Evolutionary conservation across 23 tunicate genomes (phyloP).

Genomic region (Ascidia mentula): DNA sequence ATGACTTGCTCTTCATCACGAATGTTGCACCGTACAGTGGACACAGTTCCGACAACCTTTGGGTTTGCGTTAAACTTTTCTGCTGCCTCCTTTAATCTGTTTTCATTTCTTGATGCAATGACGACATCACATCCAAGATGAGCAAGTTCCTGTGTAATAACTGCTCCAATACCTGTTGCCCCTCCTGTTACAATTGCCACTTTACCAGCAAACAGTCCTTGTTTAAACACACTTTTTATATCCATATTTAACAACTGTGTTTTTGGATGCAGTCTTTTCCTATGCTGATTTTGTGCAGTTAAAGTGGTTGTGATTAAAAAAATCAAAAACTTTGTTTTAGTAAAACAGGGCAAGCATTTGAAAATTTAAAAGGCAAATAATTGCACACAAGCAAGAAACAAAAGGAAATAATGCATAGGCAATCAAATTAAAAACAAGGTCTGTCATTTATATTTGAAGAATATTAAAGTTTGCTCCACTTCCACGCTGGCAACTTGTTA

Average conservation of each 20-base stretch:
- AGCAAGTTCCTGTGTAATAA: constrained; percentile 79
- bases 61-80: constrained; percentile 44
- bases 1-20: constrained; percentile 74
- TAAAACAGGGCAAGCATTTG: too few species aligned
- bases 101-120: constrained; percentile 79
- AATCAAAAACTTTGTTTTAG: too few species aligned
- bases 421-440: too few species aligned
- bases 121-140: constrained; percentile 91
- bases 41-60: constrained; percentile 40
- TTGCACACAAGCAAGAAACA: too few species aligned
- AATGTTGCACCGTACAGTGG: constrained; percentile 72
- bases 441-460: not conserved
- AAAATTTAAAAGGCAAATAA: too few species aligned
- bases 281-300: too few species aligned
- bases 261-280: not conserved
- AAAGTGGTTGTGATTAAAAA: too few species aligned
- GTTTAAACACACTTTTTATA: constrained; percentile 55
- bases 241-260: constrained; percentile 23
- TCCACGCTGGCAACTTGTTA: constrained; percentile 61
- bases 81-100: constrained; percentile 52
- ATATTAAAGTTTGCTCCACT: constrained; percentile 39
- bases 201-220: constrained; percentile 55
- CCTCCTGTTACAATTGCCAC: constrained; percentile 98
- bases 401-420: too few species aligned
- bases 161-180: constrained; percentile 90